These are phyloP conservation scores for Euglossa dilemma DNA, from an alignment of 1,140 invertebrate species.

Conservation along the genomic window DNA sequence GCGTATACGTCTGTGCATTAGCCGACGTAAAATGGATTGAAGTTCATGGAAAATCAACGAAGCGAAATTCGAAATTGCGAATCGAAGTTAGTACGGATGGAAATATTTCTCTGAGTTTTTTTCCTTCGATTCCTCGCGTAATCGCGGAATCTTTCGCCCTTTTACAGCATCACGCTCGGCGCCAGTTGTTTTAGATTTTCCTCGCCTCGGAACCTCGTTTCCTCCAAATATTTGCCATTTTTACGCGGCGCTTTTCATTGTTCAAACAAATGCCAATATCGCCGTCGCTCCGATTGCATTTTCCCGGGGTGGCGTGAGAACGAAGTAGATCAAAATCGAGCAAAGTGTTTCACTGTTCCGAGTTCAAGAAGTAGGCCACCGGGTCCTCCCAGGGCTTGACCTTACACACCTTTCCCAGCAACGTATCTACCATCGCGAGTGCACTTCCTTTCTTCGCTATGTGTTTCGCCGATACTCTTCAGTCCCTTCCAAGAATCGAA, in stretches of 20 bases:
- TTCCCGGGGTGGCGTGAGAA: constrained; percentile 1
- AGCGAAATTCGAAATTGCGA: no score
- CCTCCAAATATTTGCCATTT: constrained; percentile 22
- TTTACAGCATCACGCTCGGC: background rate
- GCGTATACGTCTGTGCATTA: background rate
- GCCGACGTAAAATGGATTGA: background rate
- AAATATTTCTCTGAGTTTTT: no score
- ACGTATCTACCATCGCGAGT: constrained; percentile 19
- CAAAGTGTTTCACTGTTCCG: constrained; percentile 42
- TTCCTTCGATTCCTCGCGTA: no score
- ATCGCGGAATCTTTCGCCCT: background rate
- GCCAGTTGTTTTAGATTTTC: background rate
- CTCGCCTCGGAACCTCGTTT: background rate
- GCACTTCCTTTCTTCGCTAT: constrained; percentile 6
- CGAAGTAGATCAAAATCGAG: constrained; percentile 37
- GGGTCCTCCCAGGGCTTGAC: constrained; percentile 33
- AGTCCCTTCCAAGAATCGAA: background rate
- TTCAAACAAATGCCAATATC: constrained; percentile 26
- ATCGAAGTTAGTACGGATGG: no score
- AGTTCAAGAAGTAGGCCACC: constrained; percentile 47
- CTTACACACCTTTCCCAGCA: constrained; percentile 22
- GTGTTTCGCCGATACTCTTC: background rate
- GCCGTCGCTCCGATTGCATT: constrained; percentile 25
- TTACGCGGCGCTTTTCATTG: constrained; percentile 9
- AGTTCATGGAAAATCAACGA: no score